Evolutionary conservation across 2,888 invertebrate species (phyloP).

Genomic region (Caenorhabditis sp.): DNA sequence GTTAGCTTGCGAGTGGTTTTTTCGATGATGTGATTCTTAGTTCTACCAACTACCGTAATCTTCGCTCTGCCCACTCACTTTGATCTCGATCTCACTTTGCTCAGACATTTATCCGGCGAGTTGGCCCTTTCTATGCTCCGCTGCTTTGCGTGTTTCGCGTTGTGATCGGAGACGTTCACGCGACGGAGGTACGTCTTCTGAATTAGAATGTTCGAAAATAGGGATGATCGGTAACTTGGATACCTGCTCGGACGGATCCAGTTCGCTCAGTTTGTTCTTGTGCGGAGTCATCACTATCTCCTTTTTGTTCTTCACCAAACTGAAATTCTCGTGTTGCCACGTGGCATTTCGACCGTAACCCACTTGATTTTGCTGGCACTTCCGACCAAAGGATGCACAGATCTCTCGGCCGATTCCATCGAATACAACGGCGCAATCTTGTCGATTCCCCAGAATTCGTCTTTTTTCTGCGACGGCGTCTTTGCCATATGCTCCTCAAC

Average conservation of each 20-base stretch:
- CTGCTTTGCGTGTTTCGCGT: conserved; percentile 64
- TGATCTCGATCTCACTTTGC: conserved; percentile 59
- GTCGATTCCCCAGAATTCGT: conserved; percentile 72
- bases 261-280: conserved; percentile 73
- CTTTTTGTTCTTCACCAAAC: conserved; percentile 70
- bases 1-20: background rate
- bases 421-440: conserved; percentile 75
- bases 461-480: conserved; percentile 67
- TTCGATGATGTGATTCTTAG: too few species aligned
- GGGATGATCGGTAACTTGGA: background rate
- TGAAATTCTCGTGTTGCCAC: conserved; percentile 38
- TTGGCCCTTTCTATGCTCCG: conserved; percentile 64
- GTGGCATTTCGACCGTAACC: conserved; percentile 4
- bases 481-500: conserved; percentile 66
- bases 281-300: conserved; percentile 77
- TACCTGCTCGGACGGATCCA: conserved; percentile 65
- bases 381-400: conserved; percentile 76
- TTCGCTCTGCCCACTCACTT: too few species aligned
- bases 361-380: conserved; percentile 76
- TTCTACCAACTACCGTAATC: too few species aligned
- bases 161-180: conserved; percentile 73
- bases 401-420: conserved; percentile 73
- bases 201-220: background rate
- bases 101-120: conserved; percentile 66
- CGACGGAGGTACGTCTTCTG: conserved; percentile 68